Percentiles rank a stretch among this genome's conserved stretches.
phyloP scores from a whole-genome alignment of 2,113 vertebrate species.

The Theropithecus gelada region DNA sequence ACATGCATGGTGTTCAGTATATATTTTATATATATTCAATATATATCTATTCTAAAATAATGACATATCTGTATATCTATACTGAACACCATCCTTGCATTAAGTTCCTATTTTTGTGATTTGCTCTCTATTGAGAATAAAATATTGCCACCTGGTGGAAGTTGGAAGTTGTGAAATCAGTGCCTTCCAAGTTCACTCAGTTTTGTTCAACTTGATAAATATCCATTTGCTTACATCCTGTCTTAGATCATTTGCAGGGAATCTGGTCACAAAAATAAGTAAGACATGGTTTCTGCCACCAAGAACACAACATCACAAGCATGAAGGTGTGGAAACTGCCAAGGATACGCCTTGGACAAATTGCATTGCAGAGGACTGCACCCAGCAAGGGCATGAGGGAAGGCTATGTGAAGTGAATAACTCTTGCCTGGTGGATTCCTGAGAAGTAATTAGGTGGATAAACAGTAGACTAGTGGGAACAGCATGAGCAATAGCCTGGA shows the following conservation, averaged over 20 bases:
- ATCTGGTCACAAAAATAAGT: background rate
- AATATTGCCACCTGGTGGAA: slow-evolving; percentile 43
- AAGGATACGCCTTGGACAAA: background rate
- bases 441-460: background rate
- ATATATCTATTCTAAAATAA: background rate
- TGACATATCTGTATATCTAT: too few relatives aligned
- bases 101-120: background rate
- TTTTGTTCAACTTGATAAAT: background rate
- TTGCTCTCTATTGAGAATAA: background rate
- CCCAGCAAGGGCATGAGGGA: too few relatives aligned
- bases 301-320: background rate
- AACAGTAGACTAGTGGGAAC: background rate
- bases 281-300: background rate
- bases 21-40: background rate
- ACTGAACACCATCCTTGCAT: background rate
- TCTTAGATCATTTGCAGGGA: background rate
- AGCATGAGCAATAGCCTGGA: background rate
- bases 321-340: background rate
- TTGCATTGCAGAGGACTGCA: background rate
- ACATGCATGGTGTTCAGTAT: background rate
- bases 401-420: too few relatives aligned
- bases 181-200: background rate
- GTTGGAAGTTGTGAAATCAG: rapidly evolving
- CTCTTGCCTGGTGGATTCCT: background rate
- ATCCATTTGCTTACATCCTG: background rate